These are phyloP conservation scores for Amitus sp. DNA, from an alignment of 2,888 invertebrate species.

Conservation along the genomic window DNA sequence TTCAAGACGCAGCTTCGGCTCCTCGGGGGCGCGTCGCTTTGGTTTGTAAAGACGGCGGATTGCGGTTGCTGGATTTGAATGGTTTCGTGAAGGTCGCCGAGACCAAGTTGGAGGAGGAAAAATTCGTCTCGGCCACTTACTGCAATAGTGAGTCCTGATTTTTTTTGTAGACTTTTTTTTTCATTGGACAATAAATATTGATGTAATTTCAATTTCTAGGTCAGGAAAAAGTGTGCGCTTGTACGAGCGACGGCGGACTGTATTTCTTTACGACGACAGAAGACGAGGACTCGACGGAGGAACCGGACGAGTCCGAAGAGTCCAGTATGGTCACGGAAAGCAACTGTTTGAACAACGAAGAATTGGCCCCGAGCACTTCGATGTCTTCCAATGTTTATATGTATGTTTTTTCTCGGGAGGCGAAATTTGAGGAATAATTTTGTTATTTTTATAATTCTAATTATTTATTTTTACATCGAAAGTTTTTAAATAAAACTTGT, in stretches of 20 bases:
- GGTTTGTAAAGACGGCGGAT: slow-evolving; percentile 79
- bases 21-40: slow-evolving; percentile 73
- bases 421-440: too few species aligned
- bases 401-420: slow-evolving; percentile 46
- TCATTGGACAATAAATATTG: too few species aligned
- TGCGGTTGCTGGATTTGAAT: slow-evolving; percentile 78
- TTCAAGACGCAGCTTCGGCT: slow-evolving; percentile 2
- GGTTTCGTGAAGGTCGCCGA: slow-evolving; percentile 76
- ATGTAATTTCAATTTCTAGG: too few species aligned
- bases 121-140: slow-evolving; percentile 85
- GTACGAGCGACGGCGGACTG: slow-evolving; percentile 82
- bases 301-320: slow-evolving; percentile 77
- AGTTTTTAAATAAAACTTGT: too few species aligned
- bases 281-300: slow-evolving; percentile 78
- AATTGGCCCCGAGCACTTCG: slow-evolving; percentile 58
- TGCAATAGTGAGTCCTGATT: slow-evolving; percentile 76
- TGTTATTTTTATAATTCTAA: too few species aligned
- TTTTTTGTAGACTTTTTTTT: too few species aligned
- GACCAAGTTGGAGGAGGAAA: slow-evolving; percentile 75
- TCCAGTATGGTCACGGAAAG: slow-evolving; percentile 57
- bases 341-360: slow-evolving; percentile 42
- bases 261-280: slow-evolving; percentile 85
- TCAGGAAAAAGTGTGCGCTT: slow-evolving; percentile 69
- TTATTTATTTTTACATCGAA: too few species aligned
- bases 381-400: slow-evolving; percentile 51